Percentiles rank a stretch among this genome's conserved stretches.
Evolutionary conservation across 2,888 invertebrate genomes (phyloP).

Genomic region (Schizaphis graminum): DNA sequence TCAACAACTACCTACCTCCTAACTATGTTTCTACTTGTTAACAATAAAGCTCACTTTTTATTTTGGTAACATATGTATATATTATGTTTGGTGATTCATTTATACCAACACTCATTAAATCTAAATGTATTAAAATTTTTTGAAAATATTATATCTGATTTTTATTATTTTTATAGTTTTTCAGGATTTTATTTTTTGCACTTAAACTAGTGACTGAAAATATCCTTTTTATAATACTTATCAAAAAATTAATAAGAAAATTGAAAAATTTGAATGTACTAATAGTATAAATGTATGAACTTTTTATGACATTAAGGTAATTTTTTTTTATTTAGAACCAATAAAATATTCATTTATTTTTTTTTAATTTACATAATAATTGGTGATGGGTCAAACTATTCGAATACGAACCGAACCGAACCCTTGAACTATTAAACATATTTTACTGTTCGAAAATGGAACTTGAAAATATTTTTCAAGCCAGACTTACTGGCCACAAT

Average conservation of each 20-base stretch:
- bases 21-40: not conserved
- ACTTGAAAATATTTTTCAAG: too few species aligned
- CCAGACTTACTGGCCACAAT: too few species aligned
- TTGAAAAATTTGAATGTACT: not conserved
- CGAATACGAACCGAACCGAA: too few species aligned
- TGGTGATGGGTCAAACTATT: too few species aligned
- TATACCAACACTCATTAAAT: not conserved
- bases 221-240: not conserved
- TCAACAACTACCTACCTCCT: not conserved
- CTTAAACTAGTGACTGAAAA: not conserved
- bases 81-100: not conserved
- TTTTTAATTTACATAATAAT: not conserved
- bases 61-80: not conserved
- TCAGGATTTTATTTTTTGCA: not conserved
- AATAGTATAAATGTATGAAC: not conserved
- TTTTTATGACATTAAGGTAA: not conserved
- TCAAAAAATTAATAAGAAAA: not conserved
- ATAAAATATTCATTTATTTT: not conserved
- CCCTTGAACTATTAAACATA: too few species aligned
- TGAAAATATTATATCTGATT: not conserved
- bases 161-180: not conserved
- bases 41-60: not conserved
- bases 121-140: not conserved
- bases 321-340: not conserved
- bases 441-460: too few species aligned